Evolutionary conservation across 2,113 vertebrate genomes (phyloP).

Genomic region (Electrona antarctica): DNA sequence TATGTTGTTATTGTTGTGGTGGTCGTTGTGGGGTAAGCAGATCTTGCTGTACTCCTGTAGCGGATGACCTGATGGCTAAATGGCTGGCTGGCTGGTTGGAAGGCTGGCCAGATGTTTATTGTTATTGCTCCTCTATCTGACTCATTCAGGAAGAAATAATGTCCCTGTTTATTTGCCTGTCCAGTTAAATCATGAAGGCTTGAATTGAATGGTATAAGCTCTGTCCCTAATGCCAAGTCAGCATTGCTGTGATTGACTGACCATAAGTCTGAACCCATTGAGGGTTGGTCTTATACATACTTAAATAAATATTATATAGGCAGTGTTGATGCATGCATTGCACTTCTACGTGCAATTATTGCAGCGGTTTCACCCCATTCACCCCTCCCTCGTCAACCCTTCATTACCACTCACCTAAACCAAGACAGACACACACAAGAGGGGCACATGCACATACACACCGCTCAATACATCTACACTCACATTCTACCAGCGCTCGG

Average conservation of each 20-base stretch:
- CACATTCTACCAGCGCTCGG: slow-evolving; percentile 50
- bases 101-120: slow-evolving; percentile 25
- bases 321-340: slow-evolving; percentile 61
- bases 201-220: neutral
- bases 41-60: slow-evolving; percentile 13
- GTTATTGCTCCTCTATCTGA: neutral
- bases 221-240: slow-evolving; percentile 9
- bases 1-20: slow-evolving; percentile 21
- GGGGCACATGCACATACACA: slow-evolving; percentile 24
- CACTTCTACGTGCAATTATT: slow-evolving; percentile 69
- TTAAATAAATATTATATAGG: slow-evolving; percentile 67
- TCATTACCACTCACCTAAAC: slow-evolving; percentile 37
- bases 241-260: slow-evolving; percentile 5
- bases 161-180: slow-evolving; percentile 19
- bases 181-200: slow-evolving; percentile 4
- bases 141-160: neutral
- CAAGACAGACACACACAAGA: slow-evolving; percentile 19
- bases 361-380: slow-evolving; percentile 64
- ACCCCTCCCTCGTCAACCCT: slow-evolving; percentile 54
- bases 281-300: slow-evolving; percentile 19
- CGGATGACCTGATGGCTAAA: neutral
- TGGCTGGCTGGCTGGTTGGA: slow-evolving; percentile 8
- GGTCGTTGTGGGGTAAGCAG: neutral
- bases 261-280: slow-evolving; percentile 36
- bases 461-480: slow-evolving; percentile 58